Conservation (phyloP, 1,140 invertebrate species). For the Trichomalopsis sarcophagae region DNA sequence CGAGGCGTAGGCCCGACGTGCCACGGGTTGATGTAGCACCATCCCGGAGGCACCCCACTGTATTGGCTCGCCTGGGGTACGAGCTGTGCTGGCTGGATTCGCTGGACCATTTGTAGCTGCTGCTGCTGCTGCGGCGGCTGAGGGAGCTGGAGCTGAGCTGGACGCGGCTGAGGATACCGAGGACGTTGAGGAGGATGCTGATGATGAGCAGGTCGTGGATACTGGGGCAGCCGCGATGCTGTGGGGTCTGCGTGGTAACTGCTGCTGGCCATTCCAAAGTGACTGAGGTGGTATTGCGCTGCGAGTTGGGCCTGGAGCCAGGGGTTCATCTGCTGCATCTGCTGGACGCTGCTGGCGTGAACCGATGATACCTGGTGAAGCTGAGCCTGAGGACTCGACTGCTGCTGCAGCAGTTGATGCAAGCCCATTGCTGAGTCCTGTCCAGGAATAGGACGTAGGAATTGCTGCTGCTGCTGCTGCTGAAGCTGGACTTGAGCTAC, state of each 20-base stretch:
- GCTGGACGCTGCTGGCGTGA: neutral
- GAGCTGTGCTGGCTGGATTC: slow-evolving; percentile 58
- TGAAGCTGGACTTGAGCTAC: slow-evolving; percentile 6
- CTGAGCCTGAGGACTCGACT: neutral
- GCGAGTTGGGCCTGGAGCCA: slow-evolving; percentile 55
- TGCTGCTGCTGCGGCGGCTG: slow-evolving; percentile 39
- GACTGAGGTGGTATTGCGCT: slow-evolving; percentile 68
- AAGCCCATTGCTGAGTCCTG: slow-evolving; percentile 49
- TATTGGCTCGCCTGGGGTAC: slow-evolving; percentile 65
- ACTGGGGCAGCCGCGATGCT: slow-evolving; percentile 72
- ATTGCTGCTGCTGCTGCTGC: slow-evolving; percentile 46
- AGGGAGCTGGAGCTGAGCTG: slow-evolving; percentile 54
- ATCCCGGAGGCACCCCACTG: slow-evolving; percentile 68
- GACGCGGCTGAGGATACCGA: slow-evolving; percentile 44
- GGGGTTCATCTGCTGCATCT: neutral
- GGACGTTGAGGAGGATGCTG: slow-evolving; percentile 49
- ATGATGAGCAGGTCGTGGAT: slow-evolving; percentile 49
- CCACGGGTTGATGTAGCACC: slow-evolving; percentile 69
- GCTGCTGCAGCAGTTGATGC: slow-evolving; percentile 27
- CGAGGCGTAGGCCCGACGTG: slow-evolving; percentile 67
- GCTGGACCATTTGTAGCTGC: slow-evolving; percentile 32
- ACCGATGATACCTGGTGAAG: neutral
- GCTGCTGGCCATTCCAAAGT: slow-evolving; percentile 72
- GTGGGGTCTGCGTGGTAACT: slow-evolving; percentile 68
- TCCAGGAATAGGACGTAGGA: slow-evolving; percentile 39